Percentiles rank a stretch among this genome's conserved stretches.
These are phyloP conservation scores for Lottia scabra DNA, from an alignment of 2,888 invertebrate species.

Conservation along the genomic window DNA sequence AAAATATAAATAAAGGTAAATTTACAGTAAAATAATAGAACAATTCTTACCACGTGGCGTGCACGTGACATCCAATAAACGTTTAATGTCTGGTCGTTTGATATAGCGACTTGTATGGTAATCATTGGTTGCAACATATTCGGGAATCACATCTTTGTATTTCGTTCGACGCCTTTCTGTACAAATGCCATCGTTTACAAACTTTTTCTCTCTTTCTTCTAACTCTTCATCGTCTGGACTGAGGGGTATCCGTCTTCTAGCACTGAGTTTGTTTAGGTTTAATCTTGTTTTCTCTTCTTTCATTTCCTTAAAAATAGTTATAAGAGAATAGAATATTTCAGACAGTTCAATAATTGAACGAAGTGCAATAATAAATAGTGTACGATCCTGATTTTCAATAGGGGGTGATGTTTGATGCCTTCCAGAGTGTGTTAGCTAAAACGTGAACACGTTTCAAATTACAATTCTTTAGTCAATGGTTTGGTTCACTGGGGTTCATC, in stretches of 20 bases:
- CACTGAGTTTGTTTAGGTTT: constrained; percentile 51
- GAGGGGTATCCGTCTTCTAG: constrained; percentile 39
- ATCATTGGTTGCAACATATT: constrained; percentile 59
- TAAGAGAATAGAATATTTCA: too few relatives aligned
- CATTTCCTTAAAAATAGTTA: constrained; percentile 38
- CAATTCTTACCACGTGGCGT: constrained; percentile 22
- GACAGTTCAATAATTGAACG: too few relatives aligned
- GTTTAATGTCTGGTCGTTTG: constrained; percentile 50
- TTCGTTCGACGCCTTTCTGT: constrained; percentile 55
- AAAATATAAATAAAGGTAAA: too few relatives aligned
- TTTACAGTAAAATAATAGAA: too few relatives aligned
- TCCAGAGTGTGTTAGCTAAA: too few relatives aligned
- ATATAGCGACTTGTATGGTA: constrained; percentile 55
- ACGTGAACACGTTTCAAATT: too few relatives aligned
- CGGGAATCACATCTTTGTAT: constrained; percentile 63
- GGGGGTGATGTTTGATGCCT: too few relatives aligned
- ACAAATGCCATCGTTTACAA: constrained; percentile 63
- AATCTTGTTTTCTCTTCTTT: constrained; percentile 30
- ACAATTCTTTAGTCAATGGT: too few relatives aligned
- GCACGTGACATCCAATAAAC: constrained; percentile 46
- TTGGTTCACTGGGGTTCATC: too few relatives aligned
- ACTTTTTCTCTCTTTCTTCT: constrained; percentile 47
- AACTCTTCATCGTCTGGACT: constrained; percentile 51
- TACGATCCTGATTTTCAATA: too few relatives aligned
- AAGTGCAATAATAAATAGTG: too few relatives aligned